Conservation (phyloP, 2,113 vertebrate genomes). For the Hippocampus abdominalis region DNA sequence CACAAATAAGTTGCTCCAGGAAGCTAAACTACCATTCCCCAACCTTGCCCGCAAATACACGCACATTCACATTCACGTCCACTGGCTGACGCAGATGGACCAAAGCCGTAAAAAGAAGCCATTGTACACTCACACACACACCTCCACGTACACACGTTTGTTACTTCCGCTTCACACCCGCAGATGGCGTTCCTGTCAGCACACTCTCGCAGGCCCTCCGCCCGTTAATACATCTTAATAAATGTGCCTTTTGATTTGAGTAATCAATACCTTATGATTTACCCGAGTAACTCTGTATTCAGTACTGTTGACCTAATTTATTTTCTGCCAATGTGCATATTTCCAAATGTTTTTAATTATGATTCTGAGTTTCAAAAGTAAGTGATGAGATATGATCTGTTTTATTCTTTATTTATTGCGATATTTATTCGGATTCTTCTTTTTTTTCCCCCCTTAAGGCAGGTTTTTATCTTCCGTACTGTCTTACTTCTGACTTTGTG, state of each 20-base stretch:
- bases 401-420: constrained; percentile 76
- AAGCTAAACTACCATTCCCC: constrained; percentile 16
- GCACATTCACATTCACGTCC: constrained; percentile 14
- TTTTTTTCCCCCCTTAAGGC: constrained; percentile 59
- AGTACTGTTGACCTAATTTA: constrained; percentile 67
- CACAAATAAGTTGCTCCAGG: not conserved
- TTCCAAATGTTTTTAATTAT: constrained; percentile 72
- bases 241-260: constrained; percentile 84
- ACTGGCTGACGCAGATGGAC: constrained; percentile 49
- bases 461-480: constrained; percentile 79
- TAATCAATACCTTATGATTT: constrained; percentile 78
- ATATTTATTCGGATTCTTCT: constrained; percentile 79
- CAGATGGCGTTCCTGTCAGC: constrained; percentile 32
- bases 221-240: constrained; percentile 79
- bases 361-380: constrained; percentile 73
- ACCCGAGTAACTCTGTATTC: constrained; percentile 72
- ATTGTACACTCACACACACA: constrained; percentile 59
- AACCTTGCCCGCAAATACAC: constrained; percentile 9
- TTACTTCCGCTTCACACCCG: constrained; percentile 47
- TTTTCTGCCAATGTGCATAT: constrained; percentile 77
- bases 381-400: constrained; percentile 77
- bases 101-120: constrained; percentile 56
- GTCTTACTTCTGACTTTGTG: constrained; percentile 80
- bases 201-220: constrained; percentile 48
- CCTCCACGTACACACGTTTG: constrained; percentile 40